phyloP scores from a whole-genome alignment of 2,797 vertebrate species.

The Typhlichthys subterraneus region DNA sequence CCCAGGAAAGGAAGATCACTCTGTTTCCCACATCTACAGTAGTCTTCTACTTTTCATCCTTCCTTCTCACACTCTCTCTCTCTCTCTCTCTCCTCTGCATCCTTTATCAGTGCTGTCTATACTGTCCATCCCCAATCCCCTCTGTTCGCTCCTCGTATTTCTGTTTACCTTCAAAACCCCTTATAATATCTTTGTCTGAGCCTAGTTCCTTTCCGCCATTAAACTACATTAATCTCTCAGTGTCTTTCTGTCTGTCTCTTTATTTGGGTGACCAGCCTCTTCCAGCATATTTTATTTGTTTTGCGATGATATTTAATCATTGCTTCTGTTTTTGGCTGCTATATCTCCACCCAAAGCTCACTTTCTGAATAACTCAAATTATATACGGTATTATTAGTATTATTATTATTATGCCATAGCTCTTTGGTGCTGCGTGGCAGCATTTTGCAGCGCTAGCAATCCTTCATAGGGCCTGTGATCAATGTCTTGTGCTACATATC shows the following conservation, averaged over 20 bases:
- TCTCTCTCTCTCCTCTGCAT: conserved; percentile 24
- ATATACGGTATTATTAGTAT: not conserved
- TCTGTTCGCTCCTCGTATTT: conserved; percentile 10
- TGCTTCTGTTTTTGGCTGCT: not conserved
- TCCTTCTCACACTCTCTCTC: conserved; percentile 11
- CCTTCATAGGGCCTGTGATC: no score
- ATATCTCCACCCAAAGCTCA: conserved; percentile 1
- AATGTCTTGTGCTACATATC: no score
- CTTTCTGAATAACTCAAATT: conserved; percentile 7
- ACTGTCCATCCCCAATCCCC: not conserved
- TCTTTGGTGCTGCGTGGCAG: not conserved
- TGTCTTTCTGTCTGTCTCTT: conserved; percentile 22
- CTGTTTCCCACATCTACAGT: no score
- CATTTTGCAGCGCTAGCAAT: no score
- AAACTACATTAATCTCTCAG: no score
- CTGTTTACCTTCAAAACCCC: conserved; percentile 40
- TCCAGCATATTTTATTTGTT: conserved; percentile 17
- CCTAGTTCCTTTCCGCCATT: conserved; percentile 33
- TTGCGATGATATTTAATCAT: not conserved
- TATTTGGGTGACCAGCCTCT: not conserved
- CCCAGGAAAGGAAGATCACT: no score
- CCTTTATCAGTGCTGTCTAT: conserved; percentile 39
- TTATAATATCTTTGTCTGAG: conserved; percentile 35
- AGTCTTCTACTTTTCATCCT: conserved; percentile 4
- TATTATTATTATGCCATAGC: not conserved